These are phyloP conservation scores for Artibeus jamaicensis DNA, from an alignment of 2,797 vertebrate species.

Conservation along the genomic window DNA sequence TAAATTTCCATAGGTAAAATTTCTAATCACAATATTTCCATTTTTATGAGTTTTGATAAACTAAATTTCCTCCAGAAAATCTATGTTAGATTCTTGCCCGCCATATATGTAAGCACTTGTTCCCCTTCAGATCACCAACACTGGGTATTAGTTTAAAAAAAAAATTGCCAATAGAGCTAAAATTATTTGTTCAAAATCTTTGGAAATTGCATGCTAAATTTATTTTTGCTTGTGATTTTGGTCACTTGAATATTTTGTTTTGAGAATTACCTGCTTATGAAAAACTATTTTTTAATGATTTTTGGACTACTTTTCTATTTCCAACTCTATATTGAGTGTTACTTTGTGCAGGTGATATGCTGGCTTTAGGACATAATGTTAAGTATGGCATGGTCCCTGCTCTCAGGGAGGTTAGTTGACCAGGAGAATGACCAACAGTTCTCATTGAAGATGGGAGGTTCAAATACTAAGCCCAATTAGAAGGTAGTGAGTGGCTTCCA, in stretches of 20 bases:
- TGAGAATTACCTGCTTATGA: neutral
- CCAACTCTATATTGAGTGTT: neutral
- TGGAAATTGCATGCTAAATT: neutral
- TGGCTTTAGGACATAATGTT: neutral
- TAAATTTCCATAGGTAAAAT: neutral
- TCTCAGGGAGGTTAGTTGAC: neutral
- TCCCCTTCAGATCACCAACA: neutral
- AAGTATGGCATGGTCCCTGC: neutral
- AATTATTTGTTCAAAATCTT: neutral
- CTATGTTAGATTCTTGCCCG: neutral
- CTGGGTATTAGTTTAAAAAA: neutral
- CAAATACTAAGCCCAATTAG: neutral
- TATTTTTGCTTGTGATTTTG: neutral
- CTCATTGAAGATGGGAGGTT: neutral
- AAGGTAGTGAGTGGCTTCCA: neutral
- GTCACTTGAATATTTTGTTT: neutral
- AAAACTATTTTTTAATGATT: neutral
- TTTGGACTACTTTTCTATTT: neutral
- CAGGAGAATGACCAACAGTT: neutral
- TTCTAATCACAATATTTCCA: neutral
- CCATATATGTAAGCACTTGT: neutral
- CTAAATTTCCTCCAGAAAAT: neutral
- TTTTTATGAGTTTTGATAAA: neutral
- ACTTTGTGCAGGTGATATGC: neutral
- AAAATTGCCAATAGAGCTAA: neutral